Base-by-base conservation (phyloP, 2,888 invertebrate genomes). In the Pycnomerus fuliginosus region DNA sequence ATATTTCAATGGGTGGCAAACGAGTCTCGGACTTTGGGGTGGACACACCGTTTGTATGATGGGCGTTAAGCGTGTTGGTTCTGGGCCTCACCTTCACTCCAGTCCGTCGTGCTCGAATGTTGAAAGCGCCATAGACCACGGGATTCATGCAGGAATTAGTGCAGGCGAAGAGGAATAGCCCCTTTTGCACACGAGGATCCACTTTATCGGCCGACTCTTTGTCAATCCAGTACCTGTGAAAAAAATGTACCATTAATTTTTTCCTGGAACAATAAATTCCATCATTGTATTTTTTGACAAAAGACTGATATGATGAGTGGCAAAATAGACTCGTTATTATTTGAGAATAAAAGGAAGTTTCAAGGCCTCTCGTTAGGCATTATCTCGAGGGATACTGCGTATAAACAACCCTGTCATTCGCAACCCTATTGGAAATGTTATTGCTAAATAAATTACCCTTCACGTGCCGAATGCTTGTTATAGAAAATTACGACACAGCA, bases 91-190 rank as follows among this genome's bases (percentile, higher is more conserved):
- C 73, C 68, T 72, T 72, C 22, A 50, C 56, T 34, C 52, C 59
- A 17, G 54, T 58, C 38, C 67, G 55, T 13, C 77, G 69, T 65
- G 79, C 77, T 12, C 85, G 74, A 55, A 90, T 87, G 70, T 90
- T 90, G 69, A 90, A 93, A 10, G 83, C 79, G 0, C 96, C 96
- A 68, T 97, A 97, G 15, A 97, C 94, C 50, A 97, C 85, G 2
- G 97, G 97, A 75, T 97, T 95, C 74, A 95, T 90, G 69, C 95
- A 94, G 2, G 95, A 95, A 72, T 97, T 97, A 22, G 95, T 92
- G 57, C 93, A 92, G 5, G 97, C 96, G 70, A 97, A 97, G 47
- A 96, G 76, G 75, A 95, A 95, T 61, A 97, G 79, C 0, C 82
- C 87, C 61, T 85, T 87, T 70, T 92, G 91, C 37, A 95, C 78